Evolutionary conservation across 92 coral and sea anemone genomes (phyloP), one percentile per base, ranked within the genome.

Genomic region (Nematostella vectensis): DNA sequence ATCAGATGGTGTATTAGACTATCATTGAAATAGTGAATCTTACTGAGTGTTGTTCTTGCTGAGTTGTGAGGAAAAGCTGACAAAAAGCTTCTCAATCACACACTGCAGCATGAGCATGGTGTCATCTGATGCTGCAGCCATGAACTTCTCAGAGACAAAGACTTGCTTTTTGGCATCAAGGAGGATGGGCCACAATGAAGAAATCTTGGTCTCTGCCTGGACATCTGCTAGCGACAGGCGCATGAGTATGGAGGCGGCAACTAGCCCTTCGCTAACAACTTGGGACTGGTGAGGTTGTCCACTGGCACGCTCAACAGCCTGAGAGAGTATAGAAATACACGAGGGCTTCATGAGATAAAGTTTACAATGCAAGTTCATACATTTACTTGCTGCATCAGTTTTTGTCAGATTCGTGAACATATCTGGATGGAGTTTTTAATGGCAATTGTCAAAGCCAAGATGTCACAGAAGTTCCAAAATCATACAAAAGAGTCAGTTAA

Each of bases 151-250:
- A 11, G 95, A 80, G 48, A 88, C 89, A 75, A 91, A 86, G 28
- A 78, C 51, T 55, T 79, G 82, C 54, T 82, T 91, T 75, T 91
- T 91, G 8, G 73, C n/a, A 55, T 91, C 98, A 54, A 91, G 71
- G 30, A 91, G 43, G 4, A 57, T 54, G 24, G 82, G 55, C 98
- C 98, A 91, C 61, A 86, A 91, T 4, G 84, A 58, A 24, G 48
- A 64, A 26, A 91, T 83, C 70, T 85, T 91, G 60, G 98, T 66
- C 55, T 91, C 98, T 91, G 89, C 82, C 48, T 88, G 77, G 1
- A 91, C 79, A 57, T 85, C 95, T 29, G 93, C 89, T 12, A 81
- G 71, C 18, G 96, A 77, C 11, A 91, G 60, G 50, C 75, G 69
- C 18, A 83, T 60, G 13, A 91, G 85, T 26, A 91, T 55, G 3